Evolutionary conservation across 2,113 vertebrate species (phyloP).

Genomic region (Cavia porcellus): DNA sequence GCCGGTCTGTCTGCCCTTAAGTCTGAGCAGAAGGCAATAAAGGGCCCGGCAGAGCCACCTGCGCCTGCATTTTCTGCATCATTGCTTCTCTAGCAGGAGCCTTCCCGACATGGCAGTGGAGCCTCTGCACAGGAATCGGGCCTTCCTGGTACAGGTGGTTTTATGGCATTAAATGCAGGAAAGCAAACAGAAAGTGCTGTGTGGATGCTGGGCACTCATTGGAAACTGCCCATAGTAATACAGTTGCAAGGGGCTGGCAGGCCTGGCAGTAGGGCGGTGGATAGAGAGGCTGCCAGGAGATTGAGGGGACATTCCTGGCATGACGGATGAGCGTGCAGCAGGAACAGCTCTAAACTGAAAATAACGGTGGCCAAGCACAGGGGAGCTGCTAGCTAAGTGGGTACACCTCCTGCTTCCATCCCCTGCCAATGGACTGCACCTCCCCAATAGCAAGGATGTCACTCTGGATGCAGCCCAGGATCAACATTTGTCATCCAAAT

Average conservation of each 20-base stretch:
- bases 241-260: background rate
- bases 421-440: background rate
- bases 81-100: background rate
- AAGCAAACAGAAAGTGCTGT: background rate
- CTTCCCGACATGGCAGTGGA: fast-evolving
- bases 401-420: background rate
- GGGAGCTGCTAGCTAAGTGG: fast-evolving
- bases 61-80: background rate
- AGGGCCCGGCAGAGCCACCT: background rate
- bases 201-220: background rate
- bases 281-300: background rate
- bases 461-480: background rate
- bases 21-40: fast-evolving
- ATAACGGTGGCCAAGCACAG: fast-evolving
- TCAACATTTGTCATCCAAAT: background rate
- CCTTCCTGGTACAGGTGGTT: fast-evolving
- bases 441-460: background rate
- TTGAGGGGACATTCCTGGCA: fast-evolving
- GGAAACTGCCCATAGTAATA: background rate
- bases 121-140: background rate
- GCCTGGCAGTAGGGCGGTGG: fast-evolving
- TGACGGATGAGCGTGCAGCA: background rate
- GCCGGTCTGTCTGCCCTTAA: fast-evolving
- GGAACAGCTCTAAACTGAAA: background rate
- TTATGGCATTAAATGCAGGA: background rate